These are phyloP conservation scores for Syncerus caffer DNA, from an alignment of 2,797 vertebrate species.

Conservation along the genomic window DNA sequence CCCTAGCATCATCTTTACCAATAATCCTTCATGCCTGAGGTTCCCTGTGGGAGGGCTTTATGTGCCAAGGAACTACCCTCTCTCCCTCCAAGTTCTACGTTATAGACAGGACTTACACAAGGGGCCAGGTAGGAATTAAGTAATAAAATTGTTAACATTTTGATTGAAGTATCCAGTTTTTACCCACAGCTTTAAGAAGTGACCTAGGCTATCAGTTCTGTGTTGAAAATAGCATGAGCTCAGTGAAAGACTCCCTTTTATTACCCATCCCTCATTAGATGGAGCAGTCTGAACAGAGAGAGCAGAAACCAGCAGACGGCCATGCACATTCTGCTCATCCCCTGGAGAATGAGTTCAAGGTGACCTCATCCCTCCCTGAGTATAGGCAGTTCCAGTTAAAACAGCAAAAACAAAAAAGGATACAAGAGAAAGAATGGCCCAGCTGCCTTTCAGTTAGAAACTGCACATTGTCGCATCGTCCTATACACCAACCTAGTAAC, in stretches of 20 bases:
- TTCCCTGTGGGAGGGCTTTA: background rate
- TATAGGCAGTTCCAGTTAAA: background rate
- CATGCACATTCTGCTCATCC: background rate
- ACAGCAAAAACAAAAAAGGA: too few species aligned
- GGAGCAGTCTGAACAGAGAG: background rate
- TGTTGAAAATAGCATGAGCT: background rate
- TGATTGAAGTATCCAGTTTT: background rate
- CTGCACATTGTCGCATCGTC: rapidly evolving
- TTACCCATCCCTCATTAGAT: background rate
- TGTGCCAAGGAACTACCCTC: rapidly evolving
- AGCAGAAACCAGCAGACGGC: background rate
- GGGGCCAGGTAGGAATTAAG: background rate
- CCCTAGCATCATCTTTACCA: rapidly evolving
- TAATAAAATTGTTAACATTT: background rate
- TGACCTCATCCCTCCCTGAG: background rate
- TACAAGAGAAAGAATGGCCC: background rate
- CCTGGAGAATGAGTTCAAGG: background rate
- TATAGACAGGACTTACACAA: background rate
- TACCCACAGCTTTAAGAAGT: background rate
- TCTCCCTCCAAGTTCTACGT: background rate
- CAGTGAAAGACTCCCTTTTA: background rate
- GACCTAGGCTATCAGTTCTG: background rate
- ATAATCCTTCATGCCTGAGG: rapidly evolving
- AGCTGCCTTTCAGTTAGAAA: background rate
- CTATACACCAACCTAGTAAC: background rate